A percentile compares a stretch with the other conserved stretches of the same genome.
Conservation (phyloP, 2,888 invertebrate genomes). For the Chalcosyrphus nemorum region DNA sequence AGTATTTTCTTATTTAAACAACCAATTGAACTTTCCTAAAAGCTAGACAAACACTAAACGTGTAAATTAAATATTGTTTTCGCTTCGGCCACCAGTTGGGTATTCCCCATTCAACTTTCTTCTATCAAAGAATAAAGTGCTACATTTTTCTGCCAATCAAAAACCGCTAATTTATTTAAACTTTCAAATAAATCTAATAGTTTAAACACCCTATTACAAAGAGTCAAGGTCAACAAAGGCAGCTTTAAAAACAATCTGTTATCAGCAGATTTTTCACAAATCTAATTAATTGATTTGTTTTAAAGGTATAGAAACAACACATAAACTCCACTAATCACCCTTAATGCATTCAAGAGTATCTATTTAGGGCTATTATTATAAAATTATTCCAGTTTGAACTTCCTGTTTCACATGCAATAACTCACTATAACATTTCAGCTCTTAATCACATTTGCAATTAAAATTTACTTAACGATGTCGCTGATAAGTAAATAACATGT, state of each 20-base stretch:
- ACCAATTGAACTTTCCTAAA: neutral
- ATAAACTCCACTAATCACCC: conserved; percentile 7
- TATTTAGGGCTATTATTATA: neutral
- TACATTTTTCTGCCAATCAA: neutral
- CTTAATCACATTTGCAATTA: conserved; percentile 40
- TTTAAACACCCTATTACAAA: neutral
- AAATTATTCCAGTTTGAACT: neutral
- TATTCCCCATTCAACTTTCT: neutral
- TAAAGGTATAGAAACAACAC: neutral
- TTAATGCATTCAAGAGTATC: conserved; percentile 1
- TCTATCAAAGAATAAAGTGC: neutral
- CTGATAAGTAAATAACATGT: conserved; percentile 46
- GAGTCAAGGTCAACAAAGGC: conserved; percentile 1
- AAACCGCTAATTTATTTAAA: neutral
- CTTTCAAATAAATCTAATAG: neutral
- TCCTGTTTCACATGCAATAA: conserved; percentile 25
- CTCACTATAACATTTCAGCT: neutral
- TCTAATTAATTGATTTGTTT: conserved; percentile 9
- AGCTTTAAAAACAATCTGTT: neutral
- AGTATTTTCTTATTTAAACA: neutral
- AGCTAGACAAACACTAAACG: neutral
- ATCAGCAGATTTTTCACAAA: neutral
- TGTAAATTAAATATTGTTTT: neutral
- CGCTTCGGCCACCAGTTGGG: neutral
- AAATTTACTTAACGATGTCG: conserved; percentile 56